Conservation (phyloP, 2,888 invertebrate genomes). For the Macroteleia sp. region DNA sequence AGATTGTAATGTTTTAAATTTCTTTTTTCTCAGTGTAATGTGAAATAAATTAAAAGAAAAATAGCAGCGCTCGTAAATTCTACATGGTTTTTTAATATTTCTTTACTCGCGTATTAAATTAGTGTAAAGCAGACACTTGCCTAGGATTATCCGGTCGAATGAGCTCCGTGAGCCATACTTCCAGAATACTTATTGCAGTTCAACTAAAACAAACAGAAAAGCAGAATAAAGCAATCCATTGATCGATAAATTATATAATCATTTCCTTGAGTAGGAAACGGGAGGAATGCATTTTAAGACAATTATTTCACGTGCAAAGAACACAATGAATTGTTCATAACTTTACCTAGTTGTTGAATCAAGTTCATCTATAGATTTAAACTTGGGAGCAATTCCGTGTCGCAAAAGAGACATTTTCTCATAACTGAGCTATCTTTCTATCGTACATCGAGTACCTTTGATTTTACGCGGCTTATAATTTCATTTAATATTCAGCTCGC, state of each 20-base stretch:
- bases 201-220: constrained; percentile 28
- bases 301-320: no score
- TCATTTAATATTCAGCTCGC: constrained; percentile 11
- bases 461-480: constrained; percentile 17
- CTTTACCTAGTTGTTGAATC: constrained; percentile 1
- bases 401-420: constrained; percentile 1
- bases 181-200: constrained; percentile 5
- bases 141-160: constrained; percentile 28
- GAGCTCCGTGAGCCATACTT: constrained; percentile 19
- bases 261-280: no score
- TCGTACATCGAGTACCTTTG: not conserved
- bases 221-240: constrained; percentile 1
- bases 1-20: no score
- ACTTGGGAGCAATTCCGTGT: constrained; percentile 8
- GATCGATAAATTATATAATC: constrained; percentile 26
- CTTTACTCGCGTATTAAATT: no score
- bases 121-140: no score
- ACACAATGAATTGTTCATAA: constrained; percentile 29
- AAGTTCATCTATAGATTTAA: constrained; percentile 35
- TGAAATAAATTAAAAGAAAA: no score
- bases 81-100: no score
- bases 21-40: no score
- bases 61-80: no score
- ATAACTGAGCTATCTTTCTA: not conserved
- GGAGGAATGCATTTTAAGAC: no score